These are phyloP conservation scores for Parapristionchus giblindavisi DNA, from an alignment of 2,888 invertebrate genomes.

Conservation along the genomic window DNA sequence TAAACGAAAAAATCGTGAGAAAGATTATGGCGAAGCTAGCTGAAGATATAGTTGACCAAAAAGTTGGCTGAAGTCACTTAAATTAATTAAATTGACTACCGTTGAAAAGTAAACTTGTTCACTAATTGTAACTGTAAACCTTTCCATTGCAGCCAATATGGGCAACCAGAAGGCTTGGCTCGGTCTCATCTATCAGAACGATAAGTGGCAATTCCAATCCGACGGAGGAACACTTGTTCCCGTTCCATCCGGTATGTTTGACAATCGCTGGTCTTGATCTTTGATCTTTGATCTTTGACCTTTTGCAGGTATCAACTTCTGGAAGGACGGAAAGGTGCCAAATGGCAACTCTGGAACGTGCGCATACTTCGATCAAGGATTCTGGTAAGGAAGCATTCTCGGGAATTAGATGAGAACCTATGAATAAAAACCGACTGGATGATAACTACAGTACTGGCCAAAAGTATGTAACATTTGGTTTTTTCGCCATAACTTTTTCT, in stretches of 20 bases:
- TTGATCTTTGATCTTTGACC: background rate
- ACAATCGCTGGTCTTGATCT: background rate
- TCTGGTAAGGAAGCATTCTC: constrained; percentile 7
- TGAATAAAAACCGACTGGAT: too few relatives aligned
- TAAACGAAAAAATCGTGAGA: too few relatives aligned
- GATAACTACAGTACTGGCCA: too few relatives aligned
- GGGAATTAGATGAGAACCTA: too few relatives aligned
- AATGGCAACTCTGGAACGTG: background rate
- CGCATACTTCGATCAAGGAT: constrained; percentile 19
- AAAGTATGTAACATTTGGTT: too few relatives aligned
- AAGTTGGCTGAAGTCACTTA: too few relatives aligned
- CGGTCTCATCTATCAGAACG: constrained; percentile 3
- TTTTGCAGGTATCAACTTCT: constrained; percentile 16
- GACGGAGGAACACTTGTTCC: background rate
- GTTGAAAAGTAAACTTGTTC: too few relatives aligned
- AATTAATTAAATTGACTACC: too few relatives aligned
- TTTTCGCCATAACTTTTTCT: too few relatives aligned
- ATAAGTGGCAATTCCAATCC: constrained; percentile 2
- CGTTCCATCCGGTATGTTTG: background rate
- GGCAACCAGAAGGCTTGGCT: constrained; percentile 24
- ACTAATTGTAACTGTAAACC: background rate
- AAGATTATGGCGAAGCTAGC: too few relatives aligned
- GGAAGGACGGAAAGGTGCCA: constrained; percentile 22
- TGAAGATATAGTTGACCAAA: too few relatives aligned
- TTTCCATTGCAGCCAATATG: background rate